phyloP scores from a whole-genome alignment of 2,797 vertebrate genomes.

The Masticophis lateralis region DNA sequence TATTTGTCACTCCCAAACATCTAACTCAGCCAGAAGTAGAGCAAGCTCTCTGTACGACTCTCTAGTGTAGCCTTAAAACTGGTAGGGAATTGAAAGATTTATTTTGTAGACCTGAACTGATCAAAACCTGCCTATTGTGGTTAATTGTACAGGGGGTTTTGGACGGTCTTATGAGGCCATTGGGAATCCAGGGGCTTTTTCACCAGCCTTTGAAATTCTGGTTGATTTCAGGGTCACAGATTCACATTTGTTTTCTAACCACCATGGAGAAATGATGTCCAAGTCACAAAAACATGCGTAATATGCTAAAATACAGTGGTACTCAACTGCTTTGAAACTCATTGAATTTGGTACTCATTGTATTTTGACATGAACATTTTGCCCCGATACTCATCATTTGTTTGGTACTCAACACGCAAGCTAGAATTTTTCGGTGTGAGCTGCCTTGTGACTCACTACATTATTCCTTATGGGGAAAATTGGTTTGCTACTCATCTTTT shows the following conservation, averaged over 20 bases:
- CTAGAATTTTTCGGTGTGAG: background rate
- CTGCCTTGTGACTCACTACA: background rate
- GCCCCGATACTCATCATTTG: background rate
- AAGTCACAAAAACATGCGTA: too few relatives aligned
- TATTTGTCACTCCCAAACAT: constrained; percentile 54
- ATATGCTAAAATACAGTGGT: background rate
- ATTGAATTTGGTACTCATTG: background rate
- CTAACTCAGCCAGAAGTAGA: constrained; percentile 32
- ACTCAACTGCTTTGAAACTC: background rate
- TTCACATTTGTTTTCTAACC: background rate
- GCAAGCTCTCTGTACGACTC: constrained; percentile 37
- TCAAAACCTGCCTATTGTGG: constrained; percentile 4
- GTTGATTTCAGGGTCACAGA: constrained; percentile 11
- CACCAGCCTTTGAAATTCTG: constrained; percentile 12
- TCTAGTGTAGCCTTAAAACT: constrained; percentile 38
- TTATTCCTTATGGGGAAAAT: background rate
- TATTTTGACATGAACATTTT: background rate
- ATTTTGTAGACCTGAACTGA: constrained; percentile 36
- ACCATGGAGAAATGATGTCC: background rate
- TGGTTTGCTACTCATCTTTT: background rate
- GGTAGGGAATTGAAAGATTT: constrained; percentile 38
- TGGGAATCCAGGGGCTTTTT: constrained; percentile 2
- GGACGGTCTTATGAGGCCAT: background rate
- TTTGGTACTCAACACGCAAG: background rate
- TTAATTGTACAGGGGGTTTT: constrained; percentile 37